phyloP scores from a whole-genome alignment of 2,797 vertebrate genomes.

The Rhabdophis nuchalis region DNA sequence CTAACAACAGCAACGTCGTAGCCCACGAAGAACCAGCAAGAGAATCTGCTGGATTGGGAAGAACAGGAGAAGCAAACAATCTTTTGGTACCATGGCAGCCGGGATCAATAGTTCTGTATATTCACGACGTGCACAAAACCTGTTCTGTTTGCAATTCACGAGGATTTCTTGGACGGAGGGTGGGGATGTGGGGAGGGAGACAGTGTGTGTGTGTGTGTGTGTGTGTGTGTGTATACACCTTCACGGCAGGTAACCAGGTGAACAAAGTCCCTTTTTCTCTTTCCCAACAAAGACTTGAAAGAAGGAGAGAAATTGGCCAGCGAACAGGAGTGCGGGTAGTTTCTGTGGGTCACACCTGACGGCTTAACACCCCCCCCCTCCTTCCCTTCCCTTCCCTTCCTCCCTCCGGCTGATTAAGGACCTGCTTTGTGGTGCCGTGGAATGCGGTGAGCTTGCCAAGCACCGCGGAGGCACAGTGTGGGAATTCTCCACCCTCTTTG shows the following conservation, averaged over 20 bases:
- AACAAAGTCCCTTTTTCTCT: slow-evolving; percentile 12
- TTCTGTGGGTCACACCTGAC: slow-evolving; percentile 56
- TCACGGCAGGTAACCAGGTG: slow-evolving; percentile 7
- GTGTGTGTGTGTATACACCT: not conserved
- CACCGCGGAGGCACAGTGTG: slow-evolving; percentile 78
- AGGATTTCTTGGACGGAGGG: not conserved
- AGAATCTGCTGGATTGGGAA: not conserved
- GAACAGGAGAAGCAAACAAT: not conserved
- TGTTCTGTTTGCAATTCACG: not conserved
- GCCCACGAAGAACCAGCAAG: no score
- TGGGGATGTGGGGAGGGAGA: not conserved
- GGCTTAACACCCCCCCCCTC: slow-evolving; percentile 27
- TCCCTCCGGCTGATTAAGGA: slow-evolving; percentile 62
- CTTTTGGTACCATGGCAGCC: not conserved
- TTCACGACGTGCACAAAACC: not conserved
- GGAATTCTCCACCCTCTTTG: slow-evolving; percentile 84
- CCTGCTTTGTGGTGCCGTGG: slow-evolving; percentile 67
- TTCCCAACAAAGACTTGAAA: slow-evolving; percentile 13
- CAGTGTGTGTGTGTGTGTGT: no score
- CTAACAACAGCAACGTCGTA: no score
- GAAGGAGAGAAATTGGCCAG: slow-evolving; percentile 9
- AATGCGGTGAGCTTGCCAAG: slow-evolving; percentile 68
- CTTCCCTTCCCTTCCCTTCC: slow-evolving; percentile 16
- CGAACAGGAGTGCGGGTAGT: not conserved
- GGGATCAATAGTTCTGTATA: not conserved